Evolutionary conservation across 2,888 invertebrate genomes (phyloP).

Genomic region (Epinotia brunnichana): DNA sequence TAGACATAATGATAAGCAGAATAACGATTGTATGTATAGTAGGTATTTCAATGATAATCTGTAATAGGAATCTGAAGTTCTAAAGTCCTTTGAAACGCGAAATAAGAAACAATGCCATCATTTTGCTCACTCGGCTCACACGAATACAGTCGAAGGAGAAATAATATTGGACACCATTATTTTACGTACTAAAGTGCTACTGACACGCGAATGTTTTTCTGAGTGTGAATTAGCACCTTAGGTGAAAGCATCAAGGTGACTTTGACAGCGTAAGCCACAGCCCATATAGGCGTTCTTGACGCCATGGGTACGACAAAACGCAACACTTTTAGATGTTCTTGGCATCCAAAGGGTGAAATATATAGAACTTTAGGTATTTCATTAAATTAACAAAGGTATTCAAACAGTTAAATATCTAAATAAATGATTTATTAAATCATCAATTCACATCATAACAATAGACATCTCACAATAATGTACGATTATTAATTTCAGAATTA

Average conservation of each 20-base stretch:
- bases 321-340: no score
- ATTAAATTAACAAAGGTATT: slow-evolving; percentile 33
- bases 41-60: slow-evolving; percentile 30
- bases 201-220: no score
- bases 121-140: background rate
- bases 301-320: no score
- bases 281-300: no score
- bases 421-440: slow-evolving; percentile 21
- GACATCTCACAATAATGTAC: slow-evolving; percentile 16
- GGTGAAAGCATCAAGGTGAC: no score
- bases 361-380: slow-evolving; percentile 24
- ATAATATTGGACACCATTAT: background rate
- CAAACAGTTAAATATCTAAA: slow-evolving; percentile 14
- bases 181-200: no score
- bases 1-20: slow-evolving; percentile 58
- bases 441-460: slow-evolving; percentile 19
- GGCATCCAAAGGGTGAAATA: background rate
- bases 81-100: slow-evolving; percentile 11
- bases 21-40: slow-evolving; percentile 42
- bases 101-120: background rate
- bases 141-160: background rate
- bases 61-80: slow-evolving; percentile 25
- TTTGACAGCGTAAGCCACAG: no score
- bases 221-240: no score
- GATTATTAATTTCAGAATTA: slow-evolving; percentile 18